phyloP scores from a whole-genome alignment of 1,140 invertebrate genomes.

The Drosophila leontia region DNA sequence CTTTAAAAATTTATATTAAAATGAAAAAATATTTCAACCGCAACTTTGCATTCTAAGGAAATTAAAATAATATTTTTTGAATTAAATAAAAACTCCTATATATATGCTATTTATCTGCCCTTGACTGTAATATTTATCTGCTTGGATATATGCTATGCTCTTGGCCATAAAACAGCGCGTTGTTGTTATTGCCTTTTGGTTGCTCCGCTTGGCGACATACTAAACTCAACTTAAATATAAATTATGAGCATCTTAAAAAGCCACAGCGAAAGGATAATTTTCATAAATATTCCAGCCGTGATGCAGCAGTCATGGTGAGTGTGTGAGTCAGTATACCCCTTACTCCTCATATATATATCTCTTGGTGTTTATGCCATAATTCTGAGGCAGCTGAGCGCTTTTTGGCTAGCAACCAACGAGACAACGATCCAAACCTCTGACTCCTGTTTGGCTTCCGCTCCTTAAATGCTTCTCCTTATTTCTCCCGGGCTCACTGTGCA shows the following conservation, averaged over 20 bases:
- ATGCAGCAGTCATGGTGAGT: conserved; percentile 10
- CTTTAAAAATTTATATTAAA: too few species aligned
- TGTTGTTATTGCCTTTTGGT: conserved; percentile 44
- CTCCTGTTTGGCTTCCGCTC: conserved; percentile 30
- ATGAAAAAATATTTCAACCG: not conserved
- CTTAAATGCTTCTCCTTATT: conserved; percentile 32
- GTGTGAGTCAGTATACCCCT: conserved; percentile 5
- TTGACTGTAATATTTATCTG: not conserved
- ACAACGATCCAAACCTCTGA: conserved; percentile 19
- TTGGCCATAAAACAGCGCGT: conserved; percentile 36
- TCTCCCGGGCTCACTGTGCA: conserved; percentile 28
- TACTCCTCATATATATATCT: conserved; percentile 7
- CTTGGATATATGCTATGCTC: conserved; percentile 11
- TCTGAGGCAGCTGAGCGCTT: conserved; percentile 43
- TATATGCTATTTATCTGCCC: not conserved
- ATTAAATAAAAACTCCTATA: too few species aligned
- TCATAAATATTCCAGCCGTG: conserved; percentile 79
- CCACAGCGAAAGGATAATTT: conserved; percentile 83
- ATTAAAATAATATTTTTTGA: not conserved
- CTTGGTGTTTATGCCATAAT: conserved; percentile 25
- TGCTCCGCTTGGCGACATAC: conserved; percentile 70
- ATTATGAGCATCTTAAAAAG: conserved; percentile 84
- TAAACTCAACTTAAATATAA: conserved; percentile 83
- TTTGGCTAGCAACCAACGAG: conserved; percentile 48
- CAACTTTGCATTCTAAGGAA: not conserved